Conservation (phyloP, 2,113 vertebrate species). For the Mus musculus region DNA sequence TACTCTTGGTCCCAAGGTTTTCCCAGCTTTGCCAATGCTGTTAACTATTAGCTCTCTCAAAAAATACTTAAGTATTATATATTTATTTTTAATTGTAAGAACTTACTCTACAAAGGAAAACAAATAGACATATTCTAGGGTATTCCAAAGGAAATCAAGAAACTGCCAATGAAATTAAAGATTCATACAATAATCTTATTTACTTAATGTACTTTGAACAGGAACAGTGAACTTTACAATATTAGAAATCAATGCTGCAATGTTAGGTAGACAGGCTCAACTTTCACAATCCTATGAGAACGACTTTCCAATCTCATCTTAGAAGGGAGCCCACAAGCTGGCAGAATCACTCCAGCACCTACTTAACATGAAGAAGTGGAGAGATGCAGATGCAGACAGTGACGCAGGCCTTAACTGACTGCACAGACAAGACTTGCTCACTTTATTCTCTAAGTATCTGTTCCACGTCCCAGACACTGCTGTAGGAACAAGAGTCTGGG, state of each 20-base stretch:
- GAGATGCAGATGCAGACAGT: not conserved
- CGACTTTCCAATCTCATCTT: conserved; percentile 43
- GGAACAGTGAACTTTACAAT: not conserved
- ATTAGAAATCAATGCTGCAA: conserved; percentile 1
- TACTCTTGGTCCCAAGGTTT: not conserved
- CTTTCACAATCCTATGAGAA: not conserved
- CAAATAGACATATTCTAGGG: not conserved
- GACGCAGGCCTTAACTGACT: not conserved
- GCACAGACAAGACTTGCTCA: not conserved
- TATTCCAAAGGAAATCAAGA: conserved; percentile 59
- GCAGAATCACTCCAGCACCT: not conserved
- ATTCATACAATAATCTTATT: conserved; percentile 40
- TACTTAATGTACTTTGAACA: conserved; percentile 4
- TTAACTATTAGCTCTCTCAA: conserved; percentile 49
- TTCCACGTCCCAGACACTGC: not conserved
- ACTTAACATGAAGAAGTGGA: not conserved
- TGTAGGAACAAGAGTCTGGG: conserved; percentile 1
- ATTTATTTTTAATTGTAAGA: conserved; percentile 57
- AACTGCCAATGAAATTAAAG: conserved; percentile 20
- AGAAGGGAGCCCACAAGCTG: conserved; percentile 3
- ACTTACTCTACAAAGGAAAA: conserved; percentile 35
- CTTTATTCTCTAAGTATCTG: conserved; percentile 32
- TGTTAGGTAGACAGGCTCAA: not conserved
- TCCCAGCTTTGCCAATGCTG: not conserved
- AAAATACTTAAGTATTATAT: conserved; percentile 24